A percentile compares a stretch with the other conserved stretches of the same genome.
These are phyloP conservation scores for Drosophila mulleri DNA, from an alignment of 2,888 invertebrate genomes.

Conservation along the genomic window DNA sequence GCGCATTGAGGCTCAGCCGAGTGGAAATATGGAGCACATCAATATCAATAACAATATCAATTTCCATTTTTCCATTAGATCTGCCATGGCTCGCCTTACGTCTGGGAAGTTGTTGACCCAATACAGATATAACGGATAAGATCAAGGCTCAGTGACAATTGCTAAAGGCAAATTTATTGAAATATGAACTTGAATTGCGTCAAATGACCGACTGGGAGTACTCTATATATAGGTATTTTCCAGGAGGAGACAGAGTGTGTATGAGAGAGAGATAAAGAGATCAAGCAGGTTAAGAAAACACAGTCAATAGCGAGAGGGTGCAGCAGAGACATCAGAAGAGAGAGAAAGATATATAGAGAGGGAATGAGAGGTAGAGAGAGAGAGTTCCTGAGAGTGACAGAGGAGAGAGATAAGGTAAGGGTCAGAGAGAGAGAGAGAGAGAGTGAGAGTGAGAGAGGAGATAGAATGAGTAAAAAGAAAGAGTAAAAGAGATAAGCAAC, in stretches of 20 bases:
- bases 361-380: not conserved
- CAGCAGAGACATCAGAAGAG: not conserved
- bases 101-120: conserved; percentile 66
- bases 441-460: too few species aligned
- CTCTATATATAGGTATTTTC: not conserved
- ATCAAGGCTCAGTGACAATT: conserved; percentile 48
- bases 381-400: not conserved
- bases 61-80: conserved; percentile 31
- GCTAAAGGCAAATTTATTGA: conserved; percentile 5
- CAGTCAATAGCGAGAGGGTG: not conserved
- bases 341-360: too few species aligned
- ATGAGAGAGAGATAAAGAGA: not conserved
- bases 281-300: not conserved
- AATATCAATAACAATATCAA: conserved; percentile 55
- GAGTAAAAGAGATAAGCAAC: not conserved
- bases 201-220: not conserved
- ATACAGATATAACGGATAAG: conserved; percentile 54
- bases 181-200: not conserved
- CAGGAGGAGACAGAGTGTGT: not conserved
- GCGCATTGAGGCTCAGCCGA: conserved; percentile 37
- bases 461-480: not conserved
- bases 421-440: not conserved
- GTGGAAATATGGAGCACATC: conserved; percentile 68
- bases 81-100: conserved; percentile 39
- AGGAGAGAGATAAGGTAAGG: not conserved